Base-by-base conservation (phyloP, 2,113 vertebrate species). In the Syrmaticus mikado region DNA sequence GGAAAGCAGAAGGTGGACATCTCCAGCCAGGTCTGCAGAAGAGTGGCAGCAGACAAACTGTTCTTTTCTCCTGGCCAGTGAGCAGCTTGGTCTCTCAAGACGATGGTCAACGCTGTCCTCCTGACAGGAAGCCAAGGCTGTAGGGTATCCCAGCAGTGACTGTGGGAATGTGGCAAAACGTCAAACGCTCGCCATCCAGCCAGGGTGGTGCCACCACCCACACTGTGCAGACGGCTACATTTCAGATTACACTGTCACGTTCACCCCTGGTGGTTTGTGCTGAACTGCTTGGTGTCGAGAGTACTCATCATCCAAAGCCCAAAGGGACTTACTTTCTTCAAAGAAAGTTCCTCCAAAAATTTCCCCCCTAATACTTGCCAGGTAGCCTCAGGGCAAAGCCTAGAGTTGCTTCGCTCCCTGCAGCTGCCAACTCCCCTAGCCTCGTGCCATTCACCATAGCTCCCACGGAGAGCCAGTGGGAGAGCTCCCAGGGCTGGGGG, bases 371-470 rank as follows among this genome's bases (percentile, higher is more conserved):
- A 11, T 8, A 32, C 34, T 22, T 4, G 9, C 22, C 58, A 46
- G 34, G 22, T 27, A 11, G 52, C 14, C 4, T 34, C 15, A 3
- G 0, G 9, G 25, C 5, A 0, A 57, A 36, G 43, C 22, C 34
- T 30, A 0, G 0, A 18, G 38, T 4, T 0, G 0, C 38, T 18
- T 46, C 1, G 61, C 21, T 32, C 32, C 16, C 61, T 22, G 34
- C 7, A 21, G 12, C 19, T 2, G 1, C 6, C 1, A 0, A 18
- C 32, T 60, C 11, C 0, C 2, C 28, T 50, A 24, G 1, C 0
- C 0, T 13, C 1, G 24, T 1, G 5, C 62, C 8, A 3, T 36
- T 64, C 25, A 5, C 24, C 62, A 28, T 3, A 10, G 57, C 11
- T 28, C 58, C 38, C 30, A 66, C 32, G 1, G 1, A 30, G 22